Conservation (phyloP, 2,888 invertebrate genomes). For the Xanthorhoe designata region DNA sequence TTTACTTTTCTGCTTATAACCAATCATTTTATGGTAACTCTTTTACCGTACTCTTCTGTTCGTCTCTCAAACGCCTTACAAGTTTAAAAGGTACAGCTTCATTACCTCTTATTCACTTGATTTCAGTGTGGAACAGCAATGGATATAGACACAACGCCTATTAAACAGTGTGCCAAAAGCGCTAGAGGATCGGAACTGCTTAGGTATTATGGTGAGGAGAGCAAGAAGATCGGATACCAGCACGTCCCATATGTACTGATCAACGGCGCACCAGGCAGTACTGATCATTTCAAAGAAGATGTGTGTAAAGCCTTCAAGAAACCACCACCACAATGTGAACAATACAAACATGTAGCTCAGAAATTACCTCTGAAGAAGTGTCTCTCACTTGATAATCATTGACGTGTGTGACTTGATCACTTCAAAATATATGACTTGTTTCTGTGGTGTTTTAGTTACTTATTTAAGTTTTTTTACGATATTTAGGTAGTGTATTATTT, state of each 20-base stretch:
- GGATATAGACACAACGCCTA: slow-evolving; percentile 48
- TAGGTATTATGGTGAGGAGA: slow-evolving; percentile 55
- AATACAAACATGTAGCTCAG: background rate
- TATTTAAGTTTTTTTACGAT: too few species aligned
- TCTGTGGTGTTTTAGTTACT: too few species aligned
- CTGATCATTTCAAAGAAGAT: slow-evolving; percentile 49
- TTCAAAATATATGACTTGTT: too few species aligned
- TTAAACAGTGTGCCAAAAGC: slow-evolving; percentile 62
- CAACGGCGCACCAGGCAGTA: slow-evolving; percentile 49
- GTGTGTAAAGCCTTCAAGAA: slow-evolving; percentile 56
- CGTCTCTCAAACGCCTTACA: too few species aligned
- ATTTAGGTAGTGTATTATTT: too few species aligned
- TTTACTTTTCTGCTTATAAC: too few species aligned
- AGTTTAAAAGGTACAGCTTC: too few species aligned
- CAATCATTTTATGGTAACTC: too few species aligned
- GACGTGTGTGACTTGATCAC: too few species aligned
- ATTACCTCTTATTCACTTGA: background rate
- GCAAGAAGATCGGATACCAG: slow-evolving; percentile 45
- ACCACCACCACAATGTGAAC: slow-evolving; percentile 54
- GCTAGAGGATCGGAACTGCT: slow-evolving; percentile 52
- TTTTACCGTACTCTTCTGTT: too few species aligned
- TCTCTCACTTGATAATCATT: too few species aligned
- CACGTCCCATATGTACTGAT: slow-evolving; percentile 59
- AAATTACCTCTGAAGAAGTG: too few species aligned
- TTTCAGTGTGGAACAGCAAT: slow-evolving; percentile 61